Base-by-base conservation (phyloP, 2,888 invertebrate species). In the Mesorhabditis spiculigera region DNA sequence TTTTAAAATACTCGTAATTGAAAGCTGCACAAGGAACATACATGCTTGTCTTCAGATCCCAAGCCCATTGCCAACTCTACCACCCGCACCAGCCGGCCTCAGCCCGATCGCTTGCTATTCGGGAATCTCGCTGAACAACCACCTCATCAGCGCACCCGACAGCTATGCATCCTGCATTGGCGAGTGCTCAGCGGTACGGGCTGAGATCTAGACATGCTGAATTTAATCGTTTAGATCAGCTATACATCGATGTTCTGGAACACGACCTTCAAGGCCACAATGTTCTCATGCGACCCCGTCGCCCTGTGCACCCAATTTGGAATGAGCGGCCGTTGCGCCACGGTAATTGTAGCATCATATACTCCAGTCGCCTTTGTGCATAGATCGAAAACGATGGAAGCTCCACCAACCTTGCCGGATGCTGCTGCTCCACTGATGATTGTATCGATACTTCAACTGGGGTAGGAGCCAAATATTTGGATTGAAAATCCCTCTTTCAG, bases 211-310 rank as follows among this genome's bases (percentile, higher is more conserved):
- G 28, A 28, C 28, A 28, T 3, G 58, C n/a, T 50, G 58, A 10
- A 50, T 50, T n/a, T 50, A 50, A 50, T 50, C n/a, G 58, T 74
- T 62, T 73, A 73, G 13, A 71, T 75, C 66, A 70, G 70, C 16
- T n/a, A 74, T 61, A 63, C 70, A 43, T 73, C 73, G 28, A 66
- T 61, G 41, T 69, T 66, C 71, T 72, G 73, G 45, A 69, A 68
- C 66, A 63, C 41, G 5, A 5, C 61, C 8, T 67, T 71, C 61
- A 73, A 69, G 16, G 74, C 73, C 44, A 73, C 75, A 28, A 50
- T 75, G 45, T 75, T 71, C 72, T 71, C 75, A 63, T 75, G 75
- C 65, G 75, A 75, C 61, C 70, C 75, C 62, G 70, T 71, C 65
- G 68, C 68, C 13, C 58, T 73, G 10, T 75, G 75, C 71, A 68